Percentiles rank a stretch among this genome's conserved stretches.
phyloP scores from a whole-genome alignment of 2,888 invertebrate genomes.

The Drosophila flavopinicola region DNA sequence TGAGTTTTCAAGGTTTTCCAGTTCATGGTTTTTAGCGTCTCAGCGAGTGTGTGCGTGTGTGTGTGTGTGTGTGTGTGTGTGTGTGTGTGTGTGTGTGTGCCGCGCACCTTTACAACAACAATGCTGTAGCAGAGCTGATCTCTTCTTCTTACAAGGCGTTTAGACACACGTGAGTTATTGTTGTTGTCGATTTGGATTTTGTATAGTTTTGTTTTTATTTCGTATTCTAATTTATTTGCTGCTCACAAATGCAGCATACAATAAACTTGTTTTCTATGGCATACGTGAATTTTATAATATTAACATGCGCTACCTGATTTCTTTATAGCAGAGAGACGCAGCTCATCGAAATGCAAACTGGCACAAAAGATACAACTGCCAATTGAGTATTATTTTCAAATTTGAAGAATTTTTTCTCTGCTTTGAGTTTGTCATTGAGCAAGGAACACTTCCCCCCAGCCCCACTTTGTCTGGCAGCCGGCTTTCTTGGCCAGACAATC shows the following conservation, averaged over 20 bases:
- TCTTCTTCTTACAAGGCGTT: constrained; percentile 47
- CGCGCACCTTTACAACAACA: constrained; percentile 46
- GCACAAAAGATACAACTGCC: constrained; percentile 31
- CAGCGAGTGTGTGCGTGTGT: constrained; percentile 1
- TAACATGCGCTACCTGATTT: constrained; percentile 14
- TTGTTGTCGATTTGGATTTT: constrained; percentile 22
- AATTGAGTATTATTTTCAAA: constrained; percentile 26
- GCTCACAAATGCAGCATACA: background rate
- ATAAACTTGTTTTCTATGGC: constrained; percentile 1
- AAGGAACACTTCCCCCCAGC: constrained; percentile 3
- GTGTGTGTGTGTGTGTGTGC: constrained; percentile 54
- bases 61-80: constrained; percentile 17
- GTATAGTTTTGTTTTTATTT: constrained; percentile 1
- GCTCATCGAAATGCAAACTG: constrained; percentile 30
- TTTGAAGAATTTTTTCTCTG: constrained; percentile 3
- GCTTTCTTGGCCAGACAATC: constrained; percentile 62
- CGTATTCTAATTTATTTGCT: constrained; percentile 26
- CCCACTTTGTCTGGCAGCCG: background rate
- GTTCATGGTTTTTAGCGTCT: constrained; percentile 79
- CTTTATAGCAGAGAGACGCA: background rate
- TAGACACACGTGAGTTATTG: constrained; percentile 59
- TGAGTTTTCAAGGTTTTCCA: constrained; percentile 84
- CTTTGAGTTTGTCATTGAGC: constrained; percentile 37
- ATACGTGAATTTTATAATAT: constrained; percentile 26
- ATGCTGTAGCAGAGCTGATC: constrained; percentile 59